Base-by-base conservation (phyloP, 2,797 vertebrate genomes). In the Huso huso region DNA sequence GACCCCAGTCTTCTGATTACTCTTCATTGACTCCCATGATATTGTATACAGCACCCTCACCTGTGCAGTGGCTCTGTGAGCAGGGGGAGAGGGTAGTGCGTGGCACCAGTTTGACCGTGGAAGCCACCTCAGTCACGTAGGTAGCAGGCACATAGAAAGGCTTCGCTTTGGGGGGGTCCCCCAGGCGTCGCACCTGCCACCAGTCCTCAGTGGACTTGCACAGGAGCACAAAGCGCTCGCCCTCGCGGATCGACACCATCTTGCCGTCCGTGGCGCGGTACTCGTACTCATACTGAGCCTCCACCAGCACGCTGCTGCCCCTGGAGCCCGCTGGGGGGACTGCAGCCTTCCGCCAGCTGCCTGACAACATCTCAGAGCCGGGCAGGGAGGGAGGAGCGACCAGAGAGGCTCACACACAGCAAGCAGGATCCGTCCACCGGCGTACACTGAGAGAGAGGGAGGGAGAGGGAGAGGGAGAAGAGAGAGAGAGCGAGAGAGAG, bases 61-160 rank as follows among this genome's bases (percentile, higher is more conserved):
- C 76, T 74, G 76, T 15, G 58, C 58, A 61, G 3, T 71, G 72
- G 12, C 53, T 67, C 52, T 64, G 71, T 6, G 70, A 66, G 69
- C 64, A 75, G 4, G 76, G 72, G 3, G 69, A 71, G 50, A 75
- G 62, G 1, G 77, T 78, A 1, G 65, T 53, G 8, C 71, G 68
- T 7, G 71, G 58, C 60, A 70, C 48, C 53, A 67, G 49, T n/a
- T 18, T 62, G 0, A 62, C 11, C 1, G 13, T 63, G n/a, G 10
- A 7, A 6, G 60, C 6, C 67, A 95, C 84, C 81, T 95, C 92
- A 0, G 75, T 84, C 83, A 97, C 83, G 7, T 95, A 96, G 0
- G 89, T 87, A 48, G 93, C 92, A 0, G 95, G 95, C 1, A 95
- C 89, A 10, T 94, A 95, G 76, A 97, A 62, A 5, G 94, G 92